Percentiles rank a stretch among this genome's conserved stretches.
These are phyloP conservation scores for Sphenodon punctatus DNA, from an alignment of 2,797 vertebrate species.

Conservation along the genomic window DNA sequence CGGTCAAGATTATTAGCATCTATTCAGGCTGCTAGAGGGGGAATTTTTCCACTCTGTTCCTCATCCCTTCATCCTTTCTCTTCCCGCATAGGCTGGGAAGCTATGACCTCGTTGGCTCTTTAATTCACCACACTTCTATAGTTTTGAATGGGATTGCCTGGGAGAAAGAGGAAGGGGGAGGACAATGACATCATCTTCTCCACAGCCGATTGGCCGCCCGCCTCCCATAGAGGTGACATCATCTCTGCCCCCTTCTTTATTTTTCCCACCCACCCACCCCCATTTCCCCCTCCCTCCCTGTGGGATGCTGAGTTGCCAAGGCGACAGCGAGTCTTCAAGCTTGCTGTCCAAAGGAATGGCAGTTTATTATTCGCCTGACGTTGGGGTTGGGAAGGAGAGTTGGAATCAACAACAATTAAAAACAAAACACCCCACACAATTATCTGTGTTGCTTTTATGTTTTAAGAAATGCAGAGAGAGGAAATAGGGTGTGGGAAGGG, in stretches of 20 bases:
- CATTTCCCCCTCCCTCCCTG: slow-evolving; percentile 44
- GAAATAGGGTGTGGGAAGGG: fast-evolving
- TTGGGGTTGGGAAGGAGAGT: background rate
- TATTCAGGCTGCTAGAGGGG: slow-evolving; percentile 75
- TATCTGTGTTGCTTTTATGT: background rate
- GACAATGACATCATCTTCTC: slow-evolving; percentile 87
- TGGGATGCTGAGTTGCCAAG: slow-evolving; percentile 85
- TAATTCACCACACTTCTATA: slow-evolving; percentile 90
- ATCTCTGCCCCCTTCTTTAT: slow-evolving; percentile 54
- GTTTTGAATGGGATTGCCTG: slow-evolving; percentile 85
- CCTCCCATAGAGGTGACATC: slow-evolving; percentile 82
- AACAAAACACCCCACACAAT: background rate
- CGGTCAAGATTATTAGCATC: slow-evolving; percentile 82
- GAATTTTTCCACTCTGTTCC: slow-evolving; percentile 52
- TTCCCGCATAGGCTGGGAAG: slow-evolving; percentile 32
- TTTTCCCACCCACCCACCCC: slow-evolving; percentile 55
- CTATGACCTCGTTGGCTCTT: slow-evolving; percentile 82
- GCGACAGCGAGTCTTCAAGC: slow-evolving; percentile 75
- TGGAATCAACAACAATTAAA: background rate
- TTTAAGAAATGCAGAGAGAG: background rate
- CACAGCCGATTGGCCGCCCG: slow-evolving; percentile 82
- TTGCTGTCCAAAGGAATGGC: slow-evolving; percentile 78
- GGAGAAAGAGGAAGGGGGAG: slow-evolving; percentile 73
- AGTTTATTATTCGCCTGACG: slow-evolving; percentile 73
- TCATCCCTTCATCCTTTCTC: slow-evolving; percentile 12